Percentiles rank a stretch among this genome's conserved stretches.
Evolutionary conservation across 2,113 vertebrate species (phyloP).

Genomic region (Corydoras maculifer): DNA sequence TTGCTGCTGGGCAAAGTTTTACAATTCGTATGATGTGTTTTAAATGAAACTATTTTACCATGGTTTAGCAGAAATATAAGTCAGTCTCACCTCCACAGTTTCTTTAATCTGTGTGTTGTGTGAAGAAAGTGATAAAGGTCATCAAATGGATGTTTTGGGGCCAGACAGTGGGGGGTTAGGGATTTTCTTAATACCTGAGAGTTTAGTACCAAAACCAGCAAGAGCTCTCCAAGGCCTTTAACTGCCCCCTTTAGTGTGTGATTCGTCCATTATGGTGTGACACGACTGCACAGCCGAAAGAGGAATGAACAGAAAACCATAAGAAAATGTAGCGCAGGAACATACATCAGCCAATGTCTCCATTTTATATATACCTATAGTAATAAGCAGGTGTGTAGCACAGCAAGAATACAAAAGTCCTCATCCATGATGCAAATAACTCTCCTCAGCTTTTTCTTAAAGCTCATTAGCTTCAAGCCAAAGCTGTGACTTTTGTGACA

Average conservation of each 20-base stretch:
- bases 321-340: constrained; percentile 63
- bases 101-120: constrained; percentile 11
- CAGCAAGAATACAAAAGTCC: constrained; percentile 1
- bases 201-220: constrained; percentile 85
- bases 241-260: constrained; percentile 87
- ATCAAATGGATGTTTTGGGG: constrained; percentile 41
- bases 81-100: constrained; percentile 18
- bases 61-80: background rate
- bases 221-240: constrained; percentile 91
- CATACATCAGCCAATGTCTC: constrained; percentile 56
- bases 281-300: constrained; percentile 74
- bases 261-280: constrained; percentile 91
- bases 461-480: background rate
- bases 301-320: constrained; percentile 69
- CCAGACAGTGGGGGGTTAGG: constrained; percentile 41
- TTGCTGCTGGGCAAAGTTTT: no score
- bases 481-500: background rate
- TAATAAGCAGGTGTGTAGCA: constrained; percentile 1
- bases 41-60: background rate
- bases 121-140: constrained; percentile 47
- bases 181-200: constrained; percentile 82
- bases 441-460: background rate
- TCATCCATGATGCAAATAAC: background rate
- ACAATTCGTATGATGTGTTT: no score
- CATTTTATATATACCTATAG: constrained; percentile 49